These are phyloP conservation scores for Sinella curviseta DNA, from an alignment of 1,140 invertebrate genomes.

Conservation along the genomic window DNA sequence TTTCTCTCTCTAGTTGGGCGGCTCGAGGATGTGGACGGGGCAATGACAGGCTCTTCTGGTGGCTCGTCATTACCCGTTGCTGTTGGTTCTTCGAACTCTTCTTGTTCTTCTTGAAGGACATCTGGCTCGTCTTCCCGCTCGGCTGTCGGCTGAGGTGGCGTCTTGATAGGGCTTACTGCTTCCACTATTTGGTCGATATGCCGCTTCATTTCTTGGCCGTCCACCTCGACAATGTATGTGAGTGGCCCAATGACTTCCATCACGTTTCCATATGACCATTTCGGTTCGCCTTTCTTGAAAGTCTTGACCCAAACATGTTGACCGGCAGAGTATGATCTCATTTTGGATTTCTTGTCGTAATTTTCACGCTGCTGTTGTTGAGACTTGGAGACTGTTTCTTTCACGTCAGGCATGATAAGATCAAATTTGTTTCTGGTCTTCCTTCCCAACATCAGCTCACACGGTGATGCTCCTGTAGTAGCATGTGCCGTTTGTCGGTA, in stretches of 20 bases:
- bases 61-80: background rate
- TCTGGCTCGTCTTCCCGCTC: background rate
- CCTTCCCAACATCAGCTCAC: constrained; percentile 36
- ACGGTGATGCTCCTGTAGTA: constrained; percentile 48
- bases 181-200: constrained; percentile 17
- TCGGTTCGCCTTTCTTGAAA: background rate
- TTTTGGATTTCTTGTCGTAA: constrained; percentile 8
- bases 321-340: background rate
- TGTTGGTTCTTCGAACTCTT: background rate
- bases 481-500: constrained; percentile 49
- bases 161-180: background rate
- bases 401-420: background rate
- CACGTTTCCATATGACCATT: background rate
- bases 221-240: background rate
- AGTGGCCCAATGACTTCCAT: background rate
- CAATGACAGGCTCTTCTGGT: background rate
- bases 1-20: background rate
- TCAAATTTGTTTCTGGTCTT: constrained; percentile 26
- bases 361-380: background rate
- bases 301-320: constrained; percentile 17
- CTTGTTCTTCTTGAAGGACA: background rate
- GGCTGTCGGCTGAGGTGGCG: background rate
- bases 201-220: constrained; percentile 17
- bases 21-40: background rate
- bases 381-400: background rate